These are phyloP conservation scores for Podotricha telesiphe DNA, from an alignment of 2,888 invertebrate species.

Conservation along the genomic window DNA sequence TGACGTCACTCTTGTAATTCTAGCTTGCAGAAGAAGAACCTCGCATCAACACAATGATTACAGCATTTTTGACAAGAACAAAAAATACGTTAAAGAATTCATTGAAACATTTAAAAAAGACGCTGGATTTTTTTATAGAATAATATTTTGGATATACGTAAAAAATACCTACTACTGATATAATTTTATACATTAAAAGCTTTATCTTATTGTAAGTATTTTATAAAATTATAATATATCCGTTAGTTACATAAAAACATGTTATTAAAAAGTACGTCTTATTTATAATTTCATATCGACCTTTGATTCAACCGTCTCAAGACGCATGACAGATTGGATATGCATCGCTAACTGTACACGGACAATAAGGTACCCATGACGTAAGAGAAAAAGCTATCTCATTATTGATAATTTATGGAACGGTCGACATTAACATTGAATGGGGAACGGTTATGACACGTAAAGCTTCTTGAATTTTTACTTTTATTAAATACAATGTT, in stretches of 20 bases:
- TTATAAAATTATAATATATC: too few species aligned
- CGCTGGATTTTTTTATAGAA: not conserved
- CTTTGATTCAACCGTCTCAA: conserved; percentile 1
- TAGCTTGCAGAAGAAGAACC: conserved; percentile 32
- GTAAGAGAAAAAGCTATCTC: conserved; percentile 36
- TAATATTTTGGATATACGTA: not conserved
- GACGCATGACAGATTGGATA: conserved; percentile 27
- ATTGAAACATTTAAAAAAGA: not conserved
- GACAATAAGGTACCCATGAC: conserved; percentile 40
- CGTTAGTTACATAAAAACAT: not conserved
- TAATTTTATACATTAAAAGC: too few species aligned
- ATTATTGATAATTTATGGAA: conserved; percentile 34
- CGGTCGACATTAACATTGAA: conserved; percentile 59
- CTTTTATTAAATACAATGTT: not conserved
- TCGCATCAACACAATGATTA: conserved; percentile 11
- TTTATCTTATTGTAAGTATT: too few species aligned
- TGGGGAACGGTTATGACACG: conserved; percentile 51
- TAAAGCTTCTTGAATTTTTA: conserved; percentile 34
- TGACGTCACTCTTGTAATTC: conserved; percentile 66
- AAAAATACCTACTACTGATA: too few species aligned
- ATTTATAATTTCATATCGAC: not conserved
- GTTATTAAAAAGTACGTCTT: not conserved
- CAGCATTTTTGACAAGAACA: conserved; percentile 10
- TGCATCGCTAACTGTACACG: conserved; percentile 36
- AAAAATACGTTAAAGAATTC: not conserved